phyloP scores from a whole-genome alignment of 2,797 vertebrate genomes.

The Spatula versicolor region DNA sequence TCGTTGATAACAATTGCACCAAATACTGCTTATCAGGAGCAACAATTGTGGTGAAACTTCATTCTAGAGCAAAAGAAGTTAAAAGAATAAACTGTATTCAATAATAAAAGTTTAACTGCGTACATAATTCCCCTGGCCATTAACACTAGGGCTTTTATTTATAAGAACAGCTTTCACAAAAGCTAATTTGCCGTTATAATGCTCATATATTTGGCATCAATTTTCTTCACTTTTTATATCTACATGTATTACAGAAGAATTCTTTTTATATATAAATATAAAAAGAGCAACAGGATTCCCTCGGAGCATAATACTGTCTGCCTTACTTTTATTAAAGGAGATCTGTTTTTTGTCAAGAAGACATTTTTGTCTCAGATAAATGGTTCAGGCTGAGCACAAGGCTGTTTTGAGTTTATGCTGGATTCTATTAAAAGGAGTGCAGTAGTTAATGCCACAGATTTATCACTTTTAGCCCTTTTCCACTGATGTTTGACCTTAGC shows the following conservation, averaged over 20 bases:
- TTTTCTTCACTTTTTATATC: conserved; percentile 48
- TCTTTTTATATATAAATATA: conserved; percentile 67
- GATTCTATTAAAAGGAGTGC: conserved; percentile 83
- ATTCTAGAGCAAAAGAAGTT: conserved; percentile 5
- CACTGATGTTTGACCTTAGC: conserved; percentile 82
- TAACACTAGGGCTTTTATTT: conserved; percentile 43
- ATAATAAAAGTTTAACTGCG: conserved; percentile 23
- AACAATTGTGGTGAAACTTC: conserved; percentile 24
- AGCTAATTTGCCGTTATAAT: background rate
- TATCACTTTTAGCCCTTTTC: conserved; percentile 78
- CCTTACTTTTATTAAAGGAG: conserved; percentile 83
- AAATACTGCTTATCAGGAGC: conserved; percentile 29
- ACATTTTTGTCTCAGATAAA: conserved; percentile 83
- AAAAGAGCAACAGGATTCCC: conserved; percentile 81
- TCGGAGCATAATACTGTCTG: conserved; percentile 83
- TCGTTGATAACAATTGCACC: conserved; percentile 31
- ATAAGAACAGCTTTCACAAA: background rate
- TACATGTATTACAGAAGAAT: conserved; percentile 71
- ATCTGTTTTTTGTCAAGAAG: conserved; percentile 89
- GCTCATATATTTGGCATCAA: background rate
- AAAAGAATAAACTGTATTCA: background rate
- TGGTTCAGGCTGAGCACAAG: conserved; percentile 78
- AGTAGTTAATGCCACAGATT: conserved; percentile 83
- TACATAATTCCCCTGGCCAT: conserved; percentile 38
- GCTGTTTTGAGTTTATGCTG: conserved; percentile 83